Conservation (phyloP, 1,140 invertebrate species). For the Drosophila serrata region DNA sequence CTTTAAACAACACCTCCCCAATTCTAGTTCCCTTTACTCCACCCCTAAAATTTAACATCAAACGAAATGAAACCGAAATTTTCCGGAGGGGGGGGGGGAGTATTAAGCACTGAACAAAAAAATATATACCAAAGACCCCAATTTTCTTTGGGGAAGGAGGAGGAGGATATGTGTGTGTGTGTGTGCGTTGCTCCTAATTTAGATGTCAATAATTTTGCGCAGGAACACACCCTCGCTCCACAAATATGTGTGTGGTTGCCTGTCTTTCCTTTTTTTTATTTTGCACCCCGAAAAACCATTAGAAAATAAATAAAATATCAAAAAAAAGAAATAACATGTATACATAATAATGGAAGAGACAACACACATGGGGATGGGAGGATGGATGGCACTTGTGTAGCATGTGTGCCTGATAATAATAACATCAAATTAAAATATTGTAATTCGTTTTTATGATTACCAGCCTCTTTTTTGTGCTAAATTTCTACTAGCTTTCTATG, state of each 20-base stretch:
- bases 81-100: too few species aligned
- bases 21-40: too few species aligned
- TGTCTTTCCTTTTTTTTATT: too few species aligned
- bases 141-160: neutral
- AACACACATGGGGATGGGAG: neutral
- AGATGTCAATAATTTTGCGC: constrained; percentile 79
- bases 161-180: neutral
- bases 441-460: constrained; percentile 51
- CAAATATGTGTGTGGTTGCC: constrained; percentile 11
- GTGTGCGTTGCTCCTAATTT: constrained; percentile 61
- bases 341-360: constrained; percentile 15
- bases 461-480: neutral
- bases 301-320: constrained; percentile 49
- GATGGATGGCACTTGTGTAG: neutral
- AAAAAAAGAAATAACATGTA: constrained; percentile 1
- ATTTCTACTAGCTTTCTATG: neutral
- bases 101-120: constrained; percentile 9
- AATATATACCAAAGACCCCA: neutral
- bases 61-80: constrained; percentile 40
- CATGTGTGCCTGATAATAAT: constrained; percentile 53
- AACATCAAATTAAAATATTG: constrained; percentile 67
- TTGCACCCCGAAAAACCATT: constrained; percentile 22
- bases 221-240: constrained; percentile 17
- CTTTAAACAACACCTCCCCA: constrained; percentile 13
- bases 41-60: constrained; percentile 25